Conservation (phyloP, 1,140 invertebrate species). For the Drosophila equinoxialis region DNA sequence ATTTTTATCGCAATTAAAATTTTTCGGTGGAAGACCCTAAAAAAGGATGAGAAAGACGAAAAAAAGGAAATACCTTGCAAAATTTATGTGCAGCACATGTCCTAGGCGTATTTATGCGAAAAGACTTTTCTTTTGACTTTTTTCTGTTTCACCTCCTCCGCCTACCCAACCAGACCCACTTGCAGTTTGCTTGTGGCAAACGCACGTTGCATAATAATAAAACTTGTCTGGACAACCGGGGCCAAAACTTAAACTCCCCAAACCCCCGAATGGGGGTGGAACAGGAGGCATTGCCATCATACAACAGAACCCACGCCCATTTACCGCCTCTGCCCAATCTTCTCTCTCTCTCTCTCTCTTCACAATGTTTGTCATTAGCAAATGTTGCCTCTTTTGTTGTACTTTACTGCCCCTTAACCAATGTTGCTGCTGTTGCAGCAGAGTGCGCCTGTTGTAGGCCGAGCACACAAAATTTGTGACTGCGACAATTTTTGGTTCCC, state of each 20-base stretch:
- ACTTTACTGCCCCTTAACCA: constrained; percentile 59
- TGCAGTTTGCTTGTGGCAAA: constrained; percentile 48
- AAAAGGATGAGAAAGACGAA: constrained; percentile 23
- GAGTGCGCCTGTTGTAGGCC: constrained; percentile 30
- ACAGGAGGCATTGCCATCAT: not conserved
- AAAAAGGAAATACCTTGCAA: constrained; percentile 60
- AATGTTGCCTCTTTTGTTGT: constrained; percentile 68
- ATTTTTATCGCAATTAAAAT: constrained; percentile 75
- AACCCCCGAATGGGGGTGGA: not conserved
- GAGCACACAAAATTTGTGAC: constrained; percentile 72
- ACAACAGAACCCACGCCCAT: constrained; percentile 11
- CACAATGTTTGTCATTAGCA: constrained; percentile 76
- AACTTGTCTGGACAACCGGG: constrained; percentile 33
- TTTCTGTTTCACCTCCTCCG: constrained; percentile 4
- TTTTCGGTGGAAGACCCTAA: constrained; percentile 18
- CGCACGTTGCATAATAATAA: constrained; percentile 76
- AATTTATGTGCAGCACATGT: constrained; percentile 72
- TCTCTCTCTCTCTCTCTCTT: constrained; percentile 1
- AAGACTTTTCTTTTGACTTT: constrained; percentile 17
- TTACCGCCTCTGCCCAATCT: constrained; percentile 22
- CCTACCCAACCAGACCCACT: too few species aligned
- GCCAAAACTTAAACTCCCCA: constrained; percentile 35
- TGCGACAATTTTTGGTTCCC: constrained; percentile 62
- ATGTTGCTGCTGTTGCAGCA: constrained; percentile 35
- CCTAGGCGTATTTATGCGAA: constrained; percentile 53